Evolutionary conservation across 1,140 invertebrate genomes (phyloP), one percentile per base, ranked within the genome.

Genomic region (Lanistes nyassanus): DNA sequence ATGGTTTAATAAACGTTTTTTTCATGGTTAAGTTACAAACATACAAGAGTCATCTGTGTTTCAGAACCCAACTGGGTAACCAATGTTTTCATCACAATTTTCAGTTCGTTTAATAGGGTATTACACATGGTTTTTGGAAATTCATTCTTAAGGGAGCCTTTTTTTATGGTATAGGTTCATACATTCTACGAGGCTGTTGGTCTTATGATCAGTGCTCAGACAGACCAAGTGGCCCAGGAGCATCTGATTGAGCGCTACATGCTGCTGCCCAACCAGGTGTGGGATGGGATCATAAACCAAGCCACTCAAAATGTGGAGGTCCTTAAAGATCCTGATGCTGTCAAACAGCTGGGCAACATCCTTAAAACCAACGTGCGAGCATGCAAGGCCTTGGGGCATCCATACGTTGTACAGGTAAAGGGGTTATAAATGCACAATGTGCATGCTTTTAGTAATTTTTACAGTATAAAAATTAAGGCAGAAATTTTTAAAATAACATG

Each of bases 131-230:
- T 34, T 39, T 55, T 26, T 55, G 26, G 4, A 60, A 53, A 65
- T 21, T 36, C 26, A 60, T 58, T 55, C 26, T 51, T 0, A 66
- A 11, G 9, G 21, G 39, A 13, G 39, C 11, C n/a, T 76, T 42
- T 37, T 42, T 74, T 73, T 77, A 66, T 69, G 75, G 83, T 86
- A 60, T 83, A 96, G 94, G 97, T 99, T n/a, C 97, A 99, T 87
- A 99, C 98, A 55, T 99, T 99, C 90, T 99, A 99, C 90, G 98
- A 99, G 91, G 98, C 98, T 67, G 97, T 99, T 71, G 98, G 98
- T 62, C 96, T 98, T 85, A 99, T 99, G 97, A 99, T 99, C 84
- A 95, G 94, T 88, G 96, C 97, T 56, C 96, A 99, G 89, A 92
- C 94, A 23, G 97, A 99, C 90, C 93, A 94, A 83, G 91, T 94